Conservation (phyloP, 2,888 invertebrate genomes). For the Lithophane semibrunnea region DNA sequence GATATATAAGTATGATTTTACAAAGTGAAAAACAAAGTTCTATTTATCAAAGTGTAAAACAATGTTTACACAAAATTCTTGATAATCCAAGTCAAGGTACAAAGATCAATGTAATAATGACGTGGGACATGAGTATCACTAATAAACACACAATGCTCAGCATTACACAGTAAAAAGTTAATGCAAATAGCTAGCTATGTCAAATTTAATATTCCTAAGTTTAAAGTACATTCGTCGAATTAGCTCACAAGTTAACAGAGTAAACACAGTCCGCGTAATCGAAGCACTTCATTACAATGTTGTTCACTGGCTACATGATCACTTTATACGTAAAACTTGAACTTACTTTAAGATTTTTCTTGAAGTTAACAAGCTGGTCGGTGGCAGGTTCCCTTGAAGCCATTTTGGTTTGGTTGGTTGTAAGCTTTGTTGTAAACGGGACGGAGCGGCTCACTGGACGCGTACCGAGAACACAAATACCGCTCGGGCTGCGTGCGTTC, state of each 20-base stretch:
- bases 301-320: slow-evolving; percentile 33
- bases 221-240: slow-evolving; percentile 32
- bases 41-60: slow-evolving; percentile 18
- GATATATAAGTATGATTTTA: not conserved
- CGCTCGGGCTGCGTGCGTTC: slow-evolving; percentile 63
- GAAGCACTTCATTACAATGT: slow-evolving; percentile 15
- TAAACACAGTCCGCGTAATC: slow-evolving; percentile 26
- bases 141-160: slow-evolving; percentile 65
- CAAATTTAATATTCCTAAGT: slow-evolving; percentile 22
- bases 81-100: slow-evolving; percentile 53
- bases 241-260: slow-evolving; percentile 10
- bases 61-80: slow-evolving; percentile 36
- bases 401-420: slow-evolving; percentile 67
- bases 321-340: slow-evolving; percentile 31
- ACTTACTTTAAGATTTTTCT: slow-evolving; percentile 91
- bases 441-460: slow-evolving; percentile 81
- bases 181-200: slow-evolving; percentile 37
- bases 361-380: slow-evolving; percentile 92
- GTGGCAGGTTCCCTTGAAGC: slow-evolving; percentile 91
- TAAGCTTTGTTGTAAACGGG: slow-evolving; percentile 40
- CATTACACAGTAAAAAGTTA: slow-evolving; percentile 44
- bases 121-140: slow-evolving; percentile 30
- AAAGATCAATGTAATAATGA: slow-evolving; percentile 63
- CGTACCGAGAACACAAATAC: slow-evolving; percentile 80
- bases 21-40: slow-evolving; percentile 11